A percentile compares a stretch with the other conserved stretches of the same genome.
These are phyloP conservation scores for Bubo blakistoni DNA, from an alignment of 2,113 vertebrate species.

Conservation along the genomic window DNA sequence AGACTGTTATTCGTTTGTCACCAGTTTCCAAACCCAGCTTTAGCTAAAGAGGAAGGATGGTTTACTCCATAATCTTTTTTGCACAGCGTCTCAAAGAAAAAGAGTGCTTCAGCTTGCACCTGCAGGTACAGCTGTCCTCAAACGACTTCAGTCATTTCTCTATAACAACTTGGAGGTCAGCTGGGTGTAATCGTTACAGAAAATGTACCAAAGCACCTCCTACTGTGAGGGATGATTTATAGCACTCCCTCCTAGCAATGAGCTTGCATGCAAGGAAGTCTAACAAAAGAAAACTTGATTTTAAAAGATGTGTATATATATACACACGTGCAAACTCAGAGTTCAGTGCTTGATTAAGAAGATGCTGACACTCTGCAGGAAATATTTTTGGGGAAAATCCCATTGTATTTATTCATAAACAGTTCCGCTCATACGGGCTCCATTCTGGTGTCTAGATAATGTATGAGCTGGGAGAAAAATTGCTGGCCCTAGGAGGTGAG, in stretches of 20 bases:
- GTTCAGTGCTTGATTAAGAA: not conserved
- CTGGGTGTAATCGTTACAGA: not conserved
- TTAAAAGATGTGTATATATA: not conserved
- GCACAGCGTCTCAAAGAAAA: not conserved
- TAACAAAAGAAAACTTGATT: not conserved
- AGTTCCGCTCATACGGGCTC: not conserved
- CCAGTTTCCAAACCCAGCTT: not conserved
- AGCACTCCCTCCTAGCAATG: not conserved
- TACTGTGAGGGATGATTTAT: not conserved
- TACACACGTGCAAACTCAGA: not conserved
- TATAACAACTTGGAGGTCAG: not conserved
- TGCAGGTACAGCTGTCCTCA: not conserved
- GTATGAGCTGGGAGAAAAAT: not conserved
- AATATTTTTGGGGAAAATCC: not conserved
- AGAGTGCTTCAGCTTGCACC: not conserved
- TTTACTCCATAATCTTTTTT: not conserved
- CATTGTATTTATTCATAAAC: not conserved
- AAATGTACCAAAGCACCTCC: not conserved
- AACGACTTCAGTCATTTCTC: not conserved
- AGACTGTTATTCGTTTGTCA: not conserved
- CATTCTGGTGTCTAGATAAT: not conserved
- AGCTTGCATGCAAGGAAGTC: not conserved
- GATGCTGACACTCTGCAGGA: not conserved
- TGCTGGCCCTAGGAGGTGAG: not conserved
- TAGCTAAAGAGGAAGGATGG: not conserved